phyloP scores from a whole-genome alignment of 1,140 invertebrate species.

The Megalopta genalis region DNA sequence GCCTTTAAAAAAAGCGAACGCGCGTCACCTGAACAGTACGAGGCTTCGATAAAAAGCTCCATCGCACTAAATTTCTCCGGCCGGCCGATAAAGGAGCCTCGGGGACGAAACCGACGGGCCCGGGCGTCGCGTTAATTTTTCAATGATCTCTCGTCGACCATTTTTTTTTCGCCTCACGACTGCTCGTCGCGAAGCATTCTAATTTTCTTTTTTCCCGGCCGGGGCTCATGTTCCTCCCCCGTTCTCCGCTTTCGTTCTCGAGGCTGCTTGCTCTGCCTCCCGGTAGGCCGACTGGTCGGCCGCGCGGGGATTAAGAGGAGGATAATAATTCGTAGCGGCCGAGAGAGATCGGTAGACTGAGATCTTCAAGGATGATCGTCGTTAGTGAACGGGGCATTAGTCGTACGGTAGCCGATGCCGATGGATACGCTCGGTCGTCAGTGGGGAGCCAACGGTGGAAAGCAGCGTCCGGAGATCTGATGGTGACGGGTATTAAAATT shows the following conservation, averaged over 20 bases:
- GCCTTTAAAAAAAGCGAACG: too few relatives aligned
- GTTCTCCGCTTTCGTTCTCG: slow-evolving; percentile 3
- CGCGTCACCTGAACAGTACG: too few relatives aligned
- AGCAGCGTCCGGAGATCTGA: slow-evolving; percentile 66
- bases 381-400: slow-evolving; percentile 69
- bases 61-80: too few relatives aligned
- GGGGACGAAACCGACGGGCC: too few relatives aligned
- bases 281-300: slow-evolving; percentile 13
- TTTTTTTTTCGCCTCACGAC: too few relatives aligned
- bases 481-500: slow-evolving; percentile 78
- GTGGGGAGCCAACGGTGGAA: slow-evolving; percentile 53
- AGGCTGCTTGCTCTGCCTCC: neutral
- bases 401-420: slow-evolving; percentile 74
- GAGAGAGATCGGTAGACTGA: slow-evolving; percentile 62
- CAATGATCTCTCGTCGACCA: too few relatives aligned
- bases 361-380: slow-evolving; percentile 68
- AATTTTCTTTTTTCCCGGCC: too few relatives aligned
- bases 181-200: too few relatives aligned
- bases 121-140: too few relatives aligned
- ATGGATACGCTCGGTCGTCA: slow-evolving; percentile 59
- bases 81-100: too few relatives aligned
- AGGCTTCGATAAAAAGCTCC: too few relatives aligned
- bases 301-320: slow-evolving; percentile 52
- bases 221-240: neutral
- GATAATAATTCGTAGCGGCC: slow-evolving; percentile 64